Conservation (phyloP, 2,113 vertebrate species). For the Scalopus aquaticus region DNA sequence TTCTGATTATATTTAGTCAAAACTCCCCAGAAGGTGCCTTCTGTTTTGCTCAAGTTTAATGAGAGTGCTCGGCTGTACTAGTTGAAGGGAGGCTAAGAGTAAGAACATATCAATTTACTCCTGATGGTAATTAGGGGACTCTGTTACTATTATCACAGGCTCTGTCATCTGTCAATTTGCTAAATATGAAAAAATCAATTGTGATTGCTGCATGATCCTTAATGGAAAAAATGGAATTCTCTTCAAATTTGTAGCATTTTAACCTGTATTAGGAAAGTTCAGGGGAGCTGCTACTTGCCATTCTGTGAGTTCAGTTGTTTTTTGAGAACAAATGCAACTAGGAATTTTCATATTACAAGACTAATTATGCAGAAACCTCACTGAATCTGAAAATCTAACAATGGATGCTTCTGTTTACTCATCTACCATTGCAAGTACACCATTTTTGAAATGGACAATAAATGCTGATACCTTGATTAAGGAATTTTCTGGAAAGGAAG, state of each 20-base stretch:
- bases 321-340: constrained; percentile 56
- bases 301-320: constrained; percentile 57
- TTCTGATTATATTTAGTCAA: constrained; percentile 64
- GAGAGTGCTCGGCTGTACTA: constrained; percentile 50
- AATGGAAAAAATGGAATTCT: constrained; percentile 44
- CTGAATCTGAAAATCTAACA: constrained; percentile 20
- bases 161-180: constrained; percentile 56
- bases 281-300: background rate
- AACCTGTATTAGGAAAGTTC: constrained; percentile 20
- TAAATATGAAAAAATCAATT: constrained; percentile 50
- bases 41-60: constrained; percentile 56
- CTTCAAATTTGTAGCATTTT: constrained; percentile 60
- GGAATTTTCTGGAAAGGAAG: constrained; percentile 58
- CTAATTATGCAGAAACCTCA: constrained; percentile 56
- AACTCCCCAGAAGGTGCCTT: constrained; percentile 61
- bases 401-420: constrained; percentile 26
- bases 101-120: constrained; percentile 54
- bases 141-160: background rate
- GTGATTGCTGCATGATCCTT: background rate
- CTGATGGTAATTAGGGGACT: background rate
- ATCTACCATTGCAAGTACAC: background rate
- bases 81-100: background rate
- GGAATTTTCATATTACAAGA: constrained; percentile 40
- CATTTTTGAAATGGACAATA: constrained; percentile 1
- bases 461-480: background rate